A percentile compares a stretch with the other conserved stretches of the same genome.
phyloP scores from a whole-genome alignment of 1,140 invertebrate species.

The Drosophila sp. region DNA sequence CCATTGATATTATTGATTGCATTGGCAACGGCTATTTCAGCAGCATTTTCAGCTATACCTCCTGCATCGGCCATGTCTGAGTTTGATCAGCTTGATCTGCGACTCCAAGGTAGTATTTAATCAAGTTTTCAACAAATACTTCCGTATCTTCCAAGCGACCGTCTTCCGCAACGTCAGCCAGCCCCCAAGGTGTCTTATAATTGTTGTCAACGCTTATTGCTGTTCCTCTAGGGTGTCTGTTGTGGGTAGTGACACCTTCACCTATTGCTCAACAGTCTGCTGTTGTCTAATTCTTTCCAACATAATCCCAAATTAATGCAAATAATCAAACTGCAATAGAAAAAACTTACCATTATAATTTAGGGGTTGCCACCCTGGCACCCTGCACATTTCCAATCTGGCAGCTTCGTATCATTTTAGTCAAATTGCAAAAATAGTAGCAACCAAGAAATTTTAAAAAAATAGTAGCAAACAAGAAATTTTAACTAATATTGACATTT shows the following conservation, averaged over 20 bases:
- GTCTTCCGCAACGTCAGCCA: conserved; percentile 35
- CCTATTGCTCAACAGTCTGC: conserved; percentile 13
- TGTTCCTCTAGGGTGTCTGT: conserved; percentile 12
- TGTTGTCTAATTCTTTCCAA: conserved; percentile 23
- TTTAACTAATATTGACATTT: too few relatives aligned
- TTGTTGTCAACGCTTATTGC: conserved; percentile 15
- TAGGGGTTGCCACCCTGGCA: too few relatives aligned
- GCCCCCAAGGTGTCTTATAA: conserved; percentile 28
- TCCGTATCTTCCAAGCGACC: conserved; percentile 29
- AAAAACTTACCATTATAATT: conserved; percentile 52
- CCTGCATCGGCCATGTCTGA: conserved; percentile 44
- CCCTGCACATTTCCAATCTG: too few relatives aligned
- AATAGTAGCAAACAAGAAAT: too few relatives aligned
- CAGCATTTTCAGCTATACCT: conserved; percentile 48
- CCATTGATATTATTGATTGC: conserved; percentile 76
- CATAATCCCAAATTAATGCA: conserved; percentile 14
- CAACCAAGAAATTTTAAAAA: too few relatives aligned
- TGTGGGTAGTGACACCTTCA: conserved; percentile 27
- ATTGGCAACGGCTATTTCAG: conserved; percentile 70
- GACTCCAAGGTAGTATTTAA: conserved; percentile 36
- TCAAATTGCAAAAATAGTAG: too few relatives aligned
- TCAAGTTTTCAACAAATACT: conserved; percentile 45
- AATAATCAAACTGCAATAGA: conserved; percentile 12
- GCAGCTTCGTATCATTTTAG: too few relatives aligned
- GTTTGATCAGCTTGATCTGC: conserved; percentile 8